Evolutionary conservation across 2,797 vertebrate genomes (phyloP).

Genomic region (Galaxias olidus): DNA sequence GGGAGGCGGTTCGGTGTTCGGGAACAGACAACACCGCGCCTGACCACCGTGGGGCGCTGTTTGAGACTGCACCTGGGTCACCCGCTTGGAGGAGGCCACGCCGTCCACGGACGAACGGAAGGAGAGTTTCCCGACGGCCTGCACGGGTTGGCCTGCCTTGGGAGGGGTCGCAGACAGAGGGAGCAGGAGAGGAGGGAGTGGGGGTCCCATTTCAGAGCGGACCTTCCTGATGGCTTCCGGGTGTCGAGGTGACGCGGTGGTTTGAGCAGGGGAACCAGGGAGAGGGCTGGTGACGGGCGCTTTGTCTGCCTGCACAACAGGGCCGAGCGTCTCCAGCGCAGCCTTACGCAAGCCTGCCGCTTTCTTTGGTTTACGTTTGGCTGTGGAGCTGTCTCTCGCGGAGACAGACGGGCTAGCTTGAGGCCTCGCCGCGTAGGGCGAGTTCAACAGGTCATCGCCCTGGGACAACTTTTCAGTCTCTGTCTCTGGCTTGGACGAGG

Average conservation of each 20-base stretch:
- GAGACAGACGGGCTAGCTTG: not conserved
- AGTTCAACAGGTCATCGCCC: not conserved
- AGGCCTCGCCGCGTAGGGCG: no score
- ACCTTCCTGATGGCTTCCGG: conserved; percentile 76
- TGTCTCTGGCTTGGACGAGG: not conserved
- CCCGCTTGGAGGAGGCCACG: conserved; percentile 60
- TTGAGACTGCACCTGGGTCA: conserved; percentile 49
- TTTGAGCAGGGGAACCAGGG: conserved; percentile 49
- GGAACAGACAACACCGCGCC: conserved; percentile 52
- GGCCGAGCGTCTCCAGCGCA: conserved; percentile 9
- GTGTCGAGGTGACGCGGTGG: conserved; percentile 43
- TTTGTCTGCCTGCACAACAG: not conserved
- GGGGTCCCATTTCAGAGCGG: conserved; percentile 86
- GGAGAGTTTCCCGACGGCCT: conserved; percentile 70
- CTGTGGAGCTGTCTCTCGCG: conserved; percentile 1
- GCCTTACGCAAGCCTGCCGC: conserved; percentile 1
- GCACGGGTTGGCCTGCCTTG: conserved; percentile 56
- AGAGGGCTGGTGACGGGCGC: conserved; percentile 23
- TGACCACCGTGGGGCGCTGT: conserved; percentile 55
- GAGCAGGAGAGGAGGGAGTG: conserved; percentile 84
- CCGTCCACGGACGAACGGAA: conserved; percentile 75
- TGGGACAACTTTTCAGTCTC: not conserved
- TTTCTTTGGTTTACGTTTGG: conserved; percentile 10
- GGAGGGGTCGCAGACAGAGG: conserved; percentile 85
- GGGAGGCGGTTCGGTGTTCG: conserved; percentile 40